phyloP scores from a whole-genome alignment of 2,797 vertebrate species.

The Valencia hispanica region DNA sequence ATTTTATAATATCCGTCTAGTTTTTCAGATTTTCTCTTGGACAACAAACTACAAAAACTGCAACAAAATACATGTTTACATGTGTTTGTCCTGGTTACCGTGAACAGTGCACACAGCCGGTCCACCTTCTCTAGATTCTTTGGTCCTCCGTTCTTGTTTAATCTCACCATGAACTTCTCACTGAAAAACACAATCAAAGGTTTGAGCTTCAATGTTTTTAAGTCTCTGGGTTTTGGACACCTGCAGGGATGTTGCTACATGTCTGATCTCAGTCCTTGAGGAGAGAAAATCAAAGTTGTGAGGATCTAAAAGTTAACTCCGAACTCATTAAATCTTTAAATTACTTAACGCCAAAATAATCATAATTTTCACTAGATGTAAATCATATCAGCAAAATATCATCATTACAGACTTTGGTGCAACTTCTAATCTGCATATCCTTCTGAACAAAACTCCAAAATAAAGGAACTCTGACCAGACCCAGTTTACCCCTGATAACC shows the following conservation, averaged over 20 bases:
- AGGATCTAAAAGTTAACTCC: no score
- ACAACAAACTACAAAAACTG: neutral
- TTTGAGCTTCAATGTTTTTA: neutral
- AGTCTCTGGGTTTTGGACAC: neutral
- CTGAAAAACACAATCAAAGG: constrained; percentile 72
- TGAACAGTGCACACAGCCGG: constrained; percentile 92
- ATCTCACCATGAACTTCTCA: constrained; percentile 93
- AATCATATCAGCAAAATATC: neutral
- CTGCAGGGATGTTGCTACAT: constrained; percentile 9
- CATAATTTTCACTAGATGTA: neutral
- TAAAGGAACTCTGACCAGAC: constrained; percentile 1
- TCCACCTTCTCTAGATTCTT: constrained; percentile 94
- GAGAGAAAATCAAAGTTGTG: fast-evolving
- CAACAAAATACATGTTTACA: neutral
- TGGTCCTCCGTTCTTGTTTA: constrained; percentile 95
- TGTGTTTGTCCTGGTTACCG: constrained; percentile 78
- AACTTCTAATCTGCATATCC: constrained; percentile 2
- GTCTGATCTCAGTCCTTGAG: constrained; percentile 9
- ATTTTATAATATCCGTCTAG: neutral
- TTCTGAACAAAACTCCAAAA: neutral
- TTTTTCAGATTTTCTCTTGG: neutral
- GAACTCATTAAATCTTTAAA: neutral
- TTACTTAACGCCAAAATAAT: neutral
- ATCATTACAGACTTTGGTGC: neutral
- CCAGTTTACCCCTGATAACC: neutral